phyloP scores from a whole-genome alignment of 1,140 invertebrate genomes.

The Hylyphantes graminicola region DNA sequence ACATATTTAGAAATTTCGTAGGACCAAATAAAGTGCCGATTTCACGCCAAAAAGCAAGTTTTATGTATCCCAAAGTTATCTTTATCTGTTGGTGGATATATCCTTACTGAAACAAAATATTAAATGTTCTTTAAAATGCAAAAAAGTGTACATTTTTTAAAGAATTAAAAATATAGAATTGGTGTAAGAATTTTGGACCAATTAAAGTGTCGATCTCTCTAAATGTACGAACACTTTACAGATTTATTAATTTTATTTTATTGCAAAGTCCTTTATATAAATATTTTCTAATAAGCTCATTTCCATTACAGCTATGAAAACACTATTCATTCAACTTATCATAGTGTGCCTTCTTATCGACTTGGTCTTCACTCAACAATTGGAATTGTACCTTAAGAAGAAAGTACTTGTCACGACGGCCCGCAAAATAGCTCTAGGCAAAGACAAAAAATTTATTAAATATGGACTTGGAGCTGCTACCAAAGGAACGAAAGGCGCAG shows the following conservation, averaged over 20 bases:
- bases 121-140: no score
- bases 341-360: not conserved
- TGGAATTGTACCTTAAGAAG: not conserved
- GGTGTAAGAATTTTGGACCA: no score
- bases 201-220: not conserved
- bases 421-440: not conserved
- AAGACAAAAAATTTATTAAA: conserved; percentile 20
- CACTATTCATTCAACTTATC: not conserved
- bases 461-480: conserved; percentile 22
- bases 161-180: no score
- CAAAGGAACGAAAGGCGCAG: conserved; percentile 12
- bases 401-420: not conserved
- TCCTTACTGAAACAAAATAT: no score
- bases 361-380: not conserved
- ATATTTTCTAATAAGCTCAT: not conserved
- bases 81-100: no score
- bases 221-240: not conserved
- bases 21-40: no score
- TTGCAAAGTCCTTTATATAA: not conserved
- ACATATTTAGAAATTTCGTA: no score
- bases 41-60: no score
- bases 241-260: not conserved
- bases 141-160: no score
- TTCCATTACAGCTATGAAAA: conserved; percentile 1
- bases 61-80: no score